phyloP scores from a whole-genome alignment of 2,888 invertebrate species.

The Ormia ochracea region DNA sequence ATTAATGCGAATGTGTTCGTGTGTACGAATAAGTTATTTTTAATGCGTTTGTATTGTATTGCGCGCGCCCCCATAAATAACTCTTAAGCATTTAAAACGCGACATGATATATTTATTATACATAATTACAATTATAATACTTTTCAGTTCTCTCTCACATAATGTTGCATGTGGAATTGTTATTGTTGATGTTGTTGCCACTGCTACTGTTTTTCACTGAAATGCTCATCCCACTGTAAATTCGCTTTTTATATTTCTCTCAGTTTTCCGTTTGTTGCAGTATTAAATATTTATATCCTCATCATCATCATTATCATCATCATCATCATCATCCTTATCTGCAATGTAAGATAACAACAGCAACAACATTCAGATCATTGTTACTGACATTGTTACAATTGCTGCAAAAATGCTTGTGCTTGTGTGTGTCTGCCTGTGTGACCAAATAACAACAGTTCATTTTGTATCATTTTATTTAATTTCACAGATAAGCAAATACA shows the following conservation, averaged over 20 bases:
- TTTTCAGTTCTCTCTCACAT: slow-evolving; percentile 43
- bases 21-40: slow-evolving; percentile 37
- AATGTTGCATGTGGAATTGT: slow-evolving; percentile 36
- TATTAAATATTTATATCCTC: slow-evolving; percentile 35
- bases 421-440: not conserved
- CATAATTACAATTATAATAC: slow-evolving; percentile 69
- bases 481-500: slow-evolving; percentile 46
- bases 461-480: slow-evolving; percentile 42
- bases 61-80: slow-evolving; percentile 68
- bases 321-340: slow-evolving; percentile 22
- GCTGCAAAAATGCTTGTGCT: not conserved
- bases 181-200: slow-evolving; percentile 5
- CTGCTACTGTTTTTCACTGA: not conserved
- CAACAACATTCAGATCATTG: slow-evolving; percentile 1
- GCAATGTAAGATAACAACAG: not conserved
- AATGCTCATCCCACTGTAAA: slow-evolving; percentile 2
- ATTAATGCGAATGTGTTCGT: slow-evolving; percentile 5
- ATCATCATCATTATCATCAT: slow-evolving; percentile 15
- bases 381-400: not conserved
- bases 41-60: slow-evolving; percentile 48
- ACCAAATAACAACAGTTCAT: slow-evolving; percentile 27
- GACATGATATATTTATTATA: slow-evolving; percentile 71
- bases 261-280: slow-evolving; percentile 12
- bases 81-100: slow-evolving; percentile 38
- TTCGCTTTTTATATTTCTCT: not conserved